Evolutionary conservation across 2,113 vertebrate genomes (phyloP).

Genomic region (Junco hyemalis): DNA sequence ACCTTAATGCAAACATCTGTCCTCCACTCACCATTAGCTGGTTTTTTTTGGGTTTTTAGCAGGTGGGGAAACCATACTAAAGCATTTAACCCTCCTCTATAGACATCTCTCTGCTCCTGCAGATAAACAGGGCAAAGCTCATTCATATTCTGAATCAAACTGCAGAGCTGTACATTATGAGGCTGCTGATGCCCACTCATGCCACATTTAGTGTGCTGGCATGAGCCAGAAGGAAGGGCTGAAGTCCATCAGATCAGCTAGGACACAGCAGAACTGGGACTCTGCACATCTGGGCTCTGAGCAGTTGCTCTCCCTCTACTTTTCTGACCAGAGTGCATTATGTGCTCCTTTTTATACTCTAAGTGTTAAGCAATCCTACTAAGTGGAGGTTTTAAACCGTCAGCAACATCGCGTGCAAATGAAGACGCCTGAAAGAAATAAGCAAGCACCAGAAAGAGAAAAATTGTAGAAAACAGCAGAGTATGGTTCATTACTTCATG

Average conservation of each 20-base stretch:
- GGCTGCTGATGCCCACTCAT: accelerated
- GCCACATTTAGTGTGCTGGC: not conserved
- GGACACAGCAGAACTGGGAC: not conserved
- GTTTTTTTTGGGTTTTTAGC: not conserved
- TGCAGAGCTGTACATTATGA: not conserved
- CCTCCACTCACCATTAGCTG: not conserved
- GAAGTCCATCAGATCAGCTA: not conserved
- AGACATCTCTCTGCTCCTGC: not conserved
- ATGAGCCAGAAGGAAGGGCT: not conserved
- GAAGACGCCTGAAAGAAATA: not conserved
- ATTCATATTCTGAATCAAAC: not conserved
- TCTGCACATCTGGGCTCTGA: not conserved
- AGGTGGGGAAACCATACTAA: not conserved
- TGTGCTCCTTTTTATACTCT: no score
- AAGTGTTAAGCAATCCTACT: not conserved
- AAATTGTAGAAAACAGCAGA: not conserved
- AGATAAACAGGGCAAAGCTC: not conserved
- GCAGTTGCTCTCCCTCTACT: not conserved
- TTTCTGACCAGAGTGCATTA: not conserved
- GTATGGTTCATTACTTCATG: not conserved
- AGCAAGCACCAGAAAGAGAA: not conserved
- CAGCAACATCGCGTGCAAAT: not conserved
- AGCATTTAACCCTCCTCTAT: not conserved
- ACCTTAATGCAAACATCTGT: not conserved
- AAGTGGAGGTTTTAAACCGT: not conserved